A percentile compares a stretch with the other conserved stretches of the same genome.
Evolutionary conservation across 2,888 invertebrate species (phyloP).

Genomic region (Hymenopus coronatus): DNA sequence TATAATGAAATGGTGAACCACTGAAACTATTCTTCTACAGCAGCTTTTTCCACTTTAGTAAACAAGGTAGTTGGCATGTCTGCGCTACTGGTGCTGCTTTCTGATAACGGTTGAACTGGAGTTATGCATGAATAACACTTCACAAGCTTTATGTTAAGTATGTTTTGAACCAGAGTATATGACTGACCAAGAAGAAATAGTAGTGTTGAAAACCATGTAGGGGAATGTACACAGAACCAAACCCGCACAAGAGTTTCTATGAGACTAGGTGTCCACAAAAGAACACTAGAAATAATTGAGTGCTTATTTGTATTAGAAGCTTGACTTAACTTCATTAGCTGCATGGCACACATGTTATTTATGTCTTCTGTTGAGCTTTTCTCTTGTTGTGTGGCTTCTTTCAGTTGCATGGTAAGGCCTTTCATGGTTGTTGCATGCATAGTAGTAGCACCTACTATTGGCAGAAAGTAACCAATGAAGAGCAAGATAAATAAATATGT

Average conservation of each 20-base stretch:
- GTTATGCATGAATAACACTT: background rate
- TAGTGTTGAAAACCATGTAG: constrained; percentile 38
- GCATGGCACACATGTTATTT: background rate
- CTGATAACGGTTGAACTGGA: background rate
- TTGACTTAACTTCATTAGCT: background rate
- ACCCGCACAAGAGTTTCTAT: constrained; percentile 38
- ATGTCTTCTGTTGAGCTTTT: background rate
- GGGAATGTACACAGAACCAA: constrained; percentile 37
- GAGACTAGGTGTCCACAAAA: constrained; percentile 43
- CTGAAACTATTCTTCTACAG: background rate
- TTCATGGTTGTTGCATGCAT: constrained; percentile 33
- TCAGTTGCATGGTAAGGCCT: constrained; percentile 32
- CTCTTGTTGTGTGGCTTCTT: background rate
- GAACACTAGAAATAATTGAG: constrained; percentile 37
- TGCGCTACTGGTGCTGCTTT: background rate
- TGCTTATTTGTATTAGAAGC: constrained; percentile 33
- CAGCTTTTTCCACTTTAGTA: background rate
- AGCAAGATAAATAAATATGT: constrained; percentile 41
- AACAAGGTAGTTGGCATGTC: background rate
- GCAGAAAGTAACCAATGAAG: constrained; percentile 41
- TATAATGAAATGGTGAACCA: background rate
- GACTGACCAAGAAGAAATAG: constrained; percentile 38
- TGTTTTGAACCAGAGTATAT: constrained; percentile 39
- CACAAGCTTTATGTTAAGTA: constrained; percentile 37
- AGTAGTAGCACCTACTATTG: constrained; percentile 38